A percentile compares a stretch with the other conserved stretches of the same genome.
These are phyloP conservation scores for Bubo scandiacus DNA, from an alignment of 2,113 vertebrate species.

Conservation along the genomic window DNA sequence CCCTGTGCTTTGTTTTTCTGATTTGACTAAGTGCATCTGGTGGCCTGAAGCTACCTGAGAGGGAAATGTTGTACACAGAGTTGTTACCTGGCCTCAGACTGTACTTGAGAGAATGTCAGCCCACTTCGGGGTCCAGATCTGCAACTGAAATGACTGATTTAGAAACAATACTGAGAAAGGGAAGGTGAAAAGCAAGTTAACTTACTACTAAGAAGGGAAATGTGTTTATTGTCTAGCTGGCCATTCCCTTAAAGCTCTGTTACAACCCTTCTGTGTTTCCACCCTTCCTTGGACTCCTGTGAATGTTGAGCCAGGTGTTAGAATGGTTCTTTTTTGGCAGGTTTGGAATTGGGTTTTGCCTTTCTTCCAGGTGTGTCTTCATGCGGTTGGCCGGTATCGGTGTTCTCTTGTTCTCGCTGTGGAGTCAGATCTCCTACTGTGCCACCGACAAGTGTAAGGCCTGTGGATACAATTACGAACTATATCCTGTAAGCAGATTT, in stretches of 20 bases:
- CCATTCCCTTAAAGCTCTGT: not conserved
- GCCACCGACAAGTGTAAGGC: slow-evolving; percentile 51
- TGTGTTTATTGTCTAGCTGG: not conserved
- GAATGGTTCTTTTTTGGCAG: not conserved
- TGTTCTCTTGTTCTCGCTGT: slow-evolving; percentile 89
- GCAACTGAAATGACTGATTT: not conserved
- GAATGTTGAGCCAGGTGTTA: not conserved
- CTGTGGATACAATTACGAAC: slow-evolving; percentile 89
- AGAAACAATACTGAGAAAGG: not conserved
- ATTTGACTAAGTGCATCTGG: not conserved
- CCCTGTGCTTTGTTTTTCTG: not conserved
- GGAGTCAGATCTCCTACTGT: slow-evolving; percentile 87
- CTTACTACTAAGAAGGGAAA: not conserved
- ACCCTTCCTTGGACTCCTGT: not conserved
- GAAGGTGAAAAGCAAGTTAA: not conserved
- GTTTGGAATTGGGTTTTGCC: not conserved
- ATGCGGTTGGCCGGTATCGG: slow-evolving; percentile 90
- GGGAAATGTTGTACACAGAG: not conserved
- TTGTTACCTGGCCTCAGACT: not conserved
- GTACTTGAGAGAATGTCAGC: not conserved
- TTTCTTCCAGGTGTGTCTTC: slow-evolving; percentile 86
- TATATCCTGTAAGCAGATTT: slow-evolving; percentile 85
- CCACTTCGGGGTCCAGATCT: not conserved
- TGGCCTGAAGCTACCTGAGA: not conserved
- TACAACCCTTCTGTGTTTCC: not conserved